These are phyloP conservation scores for Hyles euphorbiae DNA, from an alignment of 1,140 invertebrate species.

Conservation along the genomic window DNA sequence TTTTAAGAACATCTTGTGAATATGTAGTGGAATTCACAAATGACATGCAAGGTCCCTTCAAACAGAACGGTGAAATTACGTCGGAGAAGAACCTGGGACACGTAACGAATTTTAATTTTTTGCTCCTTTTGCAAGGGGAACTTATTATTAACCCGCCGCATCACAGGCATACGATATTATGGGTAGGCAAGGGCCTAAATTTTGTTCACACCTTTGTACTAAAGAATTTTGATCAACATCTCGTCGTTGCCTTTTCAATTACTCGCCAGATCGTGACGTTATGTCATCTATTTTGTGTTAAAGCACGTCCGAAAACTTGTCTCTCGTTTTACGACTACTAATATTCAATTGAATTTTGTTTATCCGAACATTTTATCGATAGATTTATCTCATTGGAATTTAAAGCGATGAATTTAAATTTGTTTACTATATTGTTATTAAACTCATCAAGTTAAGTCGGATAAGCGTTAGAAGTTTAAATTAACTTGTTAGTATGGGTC, in stretches of 20 bases:
- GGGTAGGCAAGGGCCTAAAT: conserved; percentile 34
- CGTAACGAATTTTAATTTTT: conserved; percentile 65
- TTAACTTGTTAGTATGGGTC: conserved; percentile 51
- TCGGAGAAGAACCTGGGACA: conserved; percentile 40
- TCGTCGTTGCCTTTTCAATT: conserved; percentile 32
- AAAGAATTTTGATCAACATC: conserved; percentile 43
- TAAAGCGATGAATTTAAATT: conserved; percentile 36
- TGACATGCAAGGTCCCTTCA: conserved; percentile 42
- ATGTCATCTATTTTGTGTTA: conserved; percentile 8
- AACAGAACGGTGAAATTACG: conserved; percentile 59
- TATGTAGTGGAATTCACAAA: conserved; percentile 6
- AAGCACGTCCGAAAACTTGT: conserved; percentile 4
- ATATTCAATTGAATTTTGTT: conserved; percentile 5
- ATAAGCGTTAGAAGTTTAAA: conserved; percentile 61
- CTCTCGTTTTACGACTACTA: not conserved
- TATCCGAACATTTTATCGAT: not conserved
- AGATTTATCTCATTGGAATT: not conserved
- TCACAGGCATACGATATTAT: conserved; percentile 48
- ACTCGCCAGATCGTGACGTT: conserved; percentile 15
- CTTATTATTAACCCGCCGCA: conserved; percentile 57
- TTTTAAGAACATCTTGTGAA: no score
- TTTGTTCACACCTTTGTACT: conserved; percentile 28
- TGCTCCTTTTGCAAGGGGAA: conserved; percentile 57
- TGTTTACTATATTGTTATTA: conserved; percentile 49
- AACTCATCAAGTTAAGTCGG: conserved; percentile 51